Evolutionary conservation across 2,888 invertebrate species (phyloP).

Genomic region (Ochropleura plecta): DNA sequence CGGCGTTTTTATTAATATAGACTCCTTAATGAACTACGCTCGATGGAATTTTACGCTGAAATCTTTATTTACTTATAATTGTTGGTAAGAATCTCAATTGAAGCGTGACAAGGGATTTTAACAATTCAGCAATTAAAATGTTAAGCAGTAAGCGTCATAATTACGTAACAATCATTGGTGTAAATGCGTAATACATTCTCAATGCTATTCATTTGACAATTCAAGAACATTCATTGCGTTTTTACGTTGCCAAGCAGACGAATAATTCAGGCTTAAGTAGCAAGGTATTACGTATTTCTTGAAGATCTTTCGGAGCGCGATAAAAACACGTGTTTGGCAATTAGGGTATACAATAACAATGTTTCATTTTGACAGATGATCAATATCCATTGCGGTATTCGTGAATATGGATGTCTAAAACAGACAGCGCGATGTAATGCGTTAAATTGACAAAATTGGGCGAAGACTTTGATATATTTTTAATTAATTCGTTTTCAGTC

Average conservation of each 20-base stretch:
- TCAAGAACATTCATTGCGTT: neutral
- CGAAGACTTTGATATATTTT: neutral
- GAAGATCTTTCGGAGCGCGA: neutral
- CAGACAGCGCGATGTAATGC: neutral
- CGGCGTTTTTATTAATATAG: conserved; percentile 68
- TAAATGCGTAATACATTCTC: neutral
- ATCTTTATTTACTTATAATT: conserved; percentile 19
- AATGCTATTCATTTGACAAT: neutral
- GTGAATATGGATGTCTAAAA: neutral
- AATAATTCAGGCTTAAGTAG: neutral
- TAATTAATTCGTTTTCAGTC: neutral
- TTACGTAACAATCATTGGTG: conserved; percentile 4
- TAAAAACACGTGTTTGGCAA: neutral
- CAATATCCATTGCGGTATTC: conserved; percentile 11
- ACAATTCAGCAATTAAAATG: conserved; percentile 27
- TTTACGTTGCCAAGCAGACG: neutral
- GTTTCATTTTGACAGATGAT: neutral
- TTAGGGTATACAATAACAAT: neutral
- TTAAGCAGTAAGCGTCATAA: neutral
- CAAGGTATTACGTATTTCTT: conserved; percentile 1
- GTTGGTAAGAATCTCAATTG: neutral
- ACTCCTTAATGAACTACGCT: conserved; percentile 67
- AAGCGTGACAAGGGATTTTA: neutral
- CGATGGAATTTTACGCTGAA: conserved; percentile 31
- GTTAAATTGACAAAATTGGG: neutral